Percentiles rank a stretch among this genome's conserved stretches.
phyloP scores from a whole-genome alignment of 2,113 vertebrate species.

The Hippocampus barbouri region DNA sequence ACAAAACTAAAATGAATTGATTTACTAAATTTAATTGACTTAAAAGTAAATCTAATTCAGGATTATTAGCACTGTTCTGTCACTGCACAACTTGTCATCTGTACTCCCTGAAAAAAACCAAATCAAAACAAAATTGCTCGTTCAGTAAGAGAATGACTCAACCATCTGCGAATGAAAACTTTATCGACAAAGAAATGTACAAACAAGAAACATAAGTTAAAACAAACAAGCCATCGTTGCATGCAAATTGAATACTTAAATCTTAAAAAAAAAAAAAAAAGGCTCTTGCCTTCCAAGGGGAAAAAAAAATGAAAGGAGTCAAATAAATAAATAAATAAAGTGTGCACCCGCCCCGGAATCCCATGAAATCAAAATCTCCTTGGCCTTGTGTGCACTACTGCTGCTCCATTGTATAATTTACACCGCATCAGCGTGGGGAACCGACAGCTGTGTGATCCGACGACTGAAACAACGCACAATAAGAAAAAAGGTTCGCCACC shows the following conservation, averaged over 20 bases:
- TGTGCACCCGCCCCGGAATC: neutral
- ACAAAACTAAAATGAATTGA: neutral
- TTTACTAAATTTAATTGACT: neutral
- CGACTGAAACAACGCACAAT: neutral
- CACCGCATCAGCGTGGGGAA: neutral
- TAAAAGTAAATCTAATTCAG: neutral
- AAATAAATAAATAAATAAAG: slow-evolving; percentile 77
- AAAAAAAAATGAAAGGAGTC: slow-evolving; percentile 25
- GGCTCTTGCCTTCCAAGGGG: slow-evolving; percentile 24
- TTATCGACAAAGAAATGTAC: neutral
- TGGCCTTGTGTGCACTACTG: neutral
- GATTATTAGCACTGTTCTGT: neutral
- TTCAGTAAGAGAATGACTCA: neutral
- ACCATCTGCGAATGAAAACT: neutral
- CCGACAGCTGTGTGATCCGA: neutral
- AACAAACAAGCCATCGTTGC: slow-evolving; percentile 9
- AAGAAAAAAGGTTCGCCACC: neutral
- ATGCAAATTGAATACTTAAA: slow-evolving; percentile 24
- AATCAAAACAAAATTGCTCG: neutral
- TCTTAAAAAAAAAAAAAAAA: slow-evolving; percentile 18
- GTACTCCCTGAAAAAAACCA: neutral
- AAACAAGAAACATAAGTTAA: neutral
- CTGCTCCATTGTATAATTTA: neutral
- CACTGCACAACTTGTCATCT: too few relatives aligned
- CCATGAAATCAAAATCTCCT: neutral